These are phyloP conservation scores for Papilio machaon DNA, from an alignment of 1,140 invertebrate species.

Conservation along the genomic window DNA sequence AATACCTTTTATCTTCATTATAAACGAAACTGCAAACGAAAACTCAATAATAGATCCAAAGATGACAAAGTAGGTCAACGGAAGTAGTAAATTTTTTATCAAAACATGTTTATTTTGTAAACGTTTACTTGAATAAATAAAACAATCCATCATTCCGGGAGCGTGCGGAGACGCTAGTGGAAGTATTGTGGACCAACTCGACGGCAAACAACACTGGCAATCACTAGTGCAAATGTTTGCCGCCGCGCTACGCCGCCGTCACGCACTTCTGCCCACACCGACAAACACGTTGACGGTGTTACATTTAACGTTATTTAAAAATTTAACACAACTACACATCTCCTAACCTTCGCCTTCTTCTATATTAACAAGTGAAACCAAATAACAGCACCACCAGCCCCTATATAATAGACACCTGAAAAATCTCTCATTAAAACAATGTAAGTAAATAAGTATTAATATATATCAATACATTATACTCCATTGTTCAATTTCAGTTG, in stretches of 20 bases:
- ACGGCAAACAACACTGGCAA: slow-evolving; percentile 58
- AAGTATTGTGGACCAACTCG: slow-evolving; percentile 32
- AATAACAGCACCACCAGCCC: no score
- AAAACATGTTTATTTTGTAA: slow-evolving; percentile 13
- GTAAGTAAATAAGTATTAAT: not conserved
- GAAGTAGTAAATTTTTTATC: not conserved
- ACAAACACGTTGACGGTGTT: slow-evolving; percentile 4
- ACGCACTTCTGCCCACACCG: slow-evolving; percentile 31
- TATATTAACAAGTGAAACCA: no score
- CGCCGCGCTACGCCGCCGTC: slow-evolving; percentile 36
- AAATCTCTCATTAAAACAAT: not conserved
- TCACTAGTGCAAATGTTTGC: slow-evolving; percentile 62
- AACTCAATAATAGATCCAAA: not conserved
- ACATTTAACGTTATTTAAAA: not conserved
- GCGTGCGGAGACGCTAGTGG: slow-evolving; percentile 14
- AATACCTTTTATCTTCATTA: not conserved
- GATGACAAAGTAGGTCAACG: no score
- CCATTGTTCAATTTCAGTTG: slow-evolving; percentile 6
- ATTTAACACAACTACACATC: not conserved
- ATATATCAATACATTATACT: not conserved
- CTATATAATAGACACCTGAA: no score
- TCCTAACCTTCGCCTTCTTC: no score
- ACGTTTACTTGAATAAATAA: slow-evolving; percentile 18
- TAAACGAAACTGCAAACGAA: not conserved
- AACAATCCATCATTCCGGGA: slow-evolving; percentile 20